These are phyloP conservation scores for Physeter macrocephalus DNA, from an alignment of 2,113 vertebrate species.

Conservation along the genomic window DNA sequence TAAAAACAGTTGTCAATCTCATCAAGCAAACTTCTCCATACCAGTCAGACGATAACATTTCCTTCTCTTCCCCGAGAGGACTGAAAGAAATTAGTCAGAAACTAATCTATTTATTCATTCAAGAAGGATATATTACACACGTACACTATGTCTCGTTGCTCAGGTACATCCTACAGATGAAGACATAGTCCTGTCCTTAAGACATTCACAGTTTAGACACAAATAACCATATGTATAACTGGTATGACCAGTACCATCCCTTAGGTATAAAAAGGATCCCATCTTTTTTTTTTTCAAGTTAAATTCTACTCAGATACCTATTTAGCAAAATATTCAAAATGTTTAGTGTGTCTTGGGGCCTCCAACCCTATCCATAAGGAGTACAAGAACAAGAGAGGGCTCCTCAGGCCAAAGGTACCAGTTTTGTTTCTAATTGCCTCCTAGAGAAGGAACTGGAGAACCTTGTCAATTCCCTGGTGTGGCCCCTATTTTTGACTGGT, in stretches of 20 bases:
- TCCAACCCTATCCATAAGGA: neutral
- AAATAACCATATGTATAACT: neutral
- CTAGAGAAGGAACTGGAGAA: neutral
- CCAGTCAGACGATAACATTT: neutral
- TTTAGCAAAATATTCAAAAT: neutral
- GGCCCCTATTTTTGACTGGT: neutral
- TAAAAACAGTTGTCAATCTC: neutral
- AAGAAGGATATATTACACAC: neutral
- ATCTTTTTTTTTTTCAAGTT: neutral
- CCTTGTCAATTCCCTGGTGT: neutral
- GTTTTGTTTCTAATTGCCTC: neutral
- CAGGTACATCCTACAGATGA: neutral
- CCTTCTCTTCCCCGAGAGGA: neutral
- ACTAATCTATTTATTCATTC: neutral
- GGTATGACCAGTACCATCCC: neutral
- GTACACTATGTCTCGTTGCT: neutral
- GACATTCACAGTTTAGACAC: neutral
- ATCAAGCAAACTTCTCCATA: neutral
- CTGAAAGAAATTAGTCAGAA: neutral
- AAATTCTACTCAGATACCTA: neutral
- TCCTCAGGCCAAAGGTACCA: neutral
- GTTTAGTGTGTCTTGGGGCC: neutral
- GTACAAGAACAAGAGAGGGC: neutral
- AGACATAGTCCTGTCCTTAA: neutral
- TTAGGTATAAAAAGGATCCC: neutral